Base-by-base conservation (phyloP, 2,113 vertebrate species). In the Gallinago jamesoni region DNA sequence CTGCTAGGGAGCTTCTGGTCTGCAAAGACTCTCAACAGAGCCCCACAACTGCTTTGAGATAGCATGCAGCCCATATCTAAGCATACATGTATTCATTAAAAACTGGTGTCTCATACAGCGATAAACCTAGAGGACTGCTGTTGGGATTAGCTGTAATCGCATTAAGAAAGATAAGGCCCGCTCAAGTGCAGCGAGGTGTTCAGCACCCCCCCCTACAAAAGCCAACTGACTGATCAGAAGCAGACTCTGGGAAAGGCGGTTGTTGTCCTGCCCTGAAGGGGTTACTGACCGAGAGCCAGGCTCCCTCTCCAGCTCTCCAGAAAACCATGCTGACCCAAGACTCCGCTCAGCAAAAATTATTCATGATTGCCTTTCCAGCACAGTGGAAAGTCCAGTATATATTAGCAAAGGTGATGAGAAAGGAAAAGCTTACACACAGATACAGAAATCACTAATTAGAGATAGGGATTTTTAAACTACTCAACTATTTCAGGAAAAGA, bases 51-150 rank as follows among this genome's bases (percentile, higher is more conserved):
- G 9, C 59, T 50, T 17, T 55, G 41, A 67, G 69, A n/a, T 7
- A n/a, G 35, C n/a, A 24, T 5, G 17, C 3, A 37, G 53, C 14
- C 75, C 1, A 0, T 16, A n/a, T 7, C 27, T 67, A 62, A 30
- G 30, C 33, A 31, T 1, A 47, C 4, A 1, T 0, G 3, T 33
- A 13, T 23, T 43, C 5, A n/a, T 18, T 86, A 74, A 31, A n/a
- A 60, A 43, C 12, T 16, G 55, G 3, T 20, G 1, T 64, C 41
- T 17, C 25, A 24, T 0, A 8, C 28, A 37, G 43, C 22, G 10
- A 63, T 66, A 72, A 83, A 79, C 10, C 33, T 3, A 2, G 20
- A 56, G 39, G 1, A 20, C 66, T 56, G 37, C 50, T 67, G 8
- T 23, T 76, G 59, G 84, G 41, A 90, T 66, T 33, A 62, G n/a